Percentiles rank a stretch among this genome's conserved stretches.
phyloP scores from a whole-genome alignment of 2,113 vertebrate species.

The Xenotilapia flavipinnis region DNA sequence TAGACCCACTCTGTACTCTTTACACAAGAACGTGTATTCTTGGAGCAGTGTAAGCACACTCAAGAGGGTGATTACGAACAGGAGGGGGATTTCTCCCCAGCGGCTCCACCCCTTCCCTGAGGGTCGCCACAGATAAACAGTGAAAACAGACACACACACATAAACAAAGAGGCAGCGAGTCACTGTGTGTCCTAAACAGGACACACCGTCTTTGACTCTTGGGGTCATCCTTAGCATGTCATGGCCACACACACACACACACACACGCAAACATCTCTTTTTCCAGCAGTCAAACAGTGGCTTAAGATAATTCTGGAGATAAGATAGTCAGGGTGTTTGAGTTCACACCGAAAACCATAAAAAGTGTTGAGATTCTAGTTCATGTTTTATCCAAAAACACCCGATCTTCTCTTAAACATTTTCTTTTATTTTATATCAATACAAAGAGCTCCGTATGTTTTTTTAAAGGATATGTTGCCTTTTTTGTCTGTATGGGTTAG shows the following conservation, averaged over 20 bases:
- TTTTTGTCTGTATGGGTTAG: background rate
- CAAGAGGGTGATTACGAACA: background rate
- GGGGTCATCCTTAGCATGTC: background rate
- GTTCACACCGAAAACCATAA: background rate
- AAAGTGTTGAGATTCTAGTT: background rate
- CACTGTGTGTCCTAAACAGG: background rate
- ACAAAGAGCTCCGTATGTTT: background rate
- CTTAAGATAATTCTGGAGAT: slow-evolving; percentile 32
- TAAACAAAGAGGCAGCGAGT: background rate
- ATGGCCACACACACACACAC: background rate
- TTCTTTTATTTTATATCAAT: background rate
- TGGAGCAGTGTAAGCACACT: background rate
- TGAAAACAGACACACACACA: slow-evolving; percentile 9
- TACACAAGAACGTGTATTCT: background rate
- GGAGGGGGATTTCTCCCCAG: slow-evolving; percentile 28
- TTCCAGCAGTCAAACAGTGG: background rate
- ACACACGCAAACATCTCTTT: background rate
- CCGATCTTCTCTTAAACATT: background rate
- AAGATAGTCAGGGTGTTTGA: slow-evolving; percentile 5
- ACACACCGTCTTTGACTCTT: background rate
- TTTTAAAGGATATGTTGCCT: background rate
- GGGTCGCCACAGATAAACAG: slow-evolving; percentile 31
- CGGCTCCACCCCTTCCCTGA: slow-evolving; percentile 9
- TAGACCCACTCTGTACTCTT: background rate
- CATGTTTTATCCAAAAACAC: background rate